Base-by-base conservation (phyloP, 1,140 invertebrate species). In the Diachasmimorpha longicaudata region DNA sequence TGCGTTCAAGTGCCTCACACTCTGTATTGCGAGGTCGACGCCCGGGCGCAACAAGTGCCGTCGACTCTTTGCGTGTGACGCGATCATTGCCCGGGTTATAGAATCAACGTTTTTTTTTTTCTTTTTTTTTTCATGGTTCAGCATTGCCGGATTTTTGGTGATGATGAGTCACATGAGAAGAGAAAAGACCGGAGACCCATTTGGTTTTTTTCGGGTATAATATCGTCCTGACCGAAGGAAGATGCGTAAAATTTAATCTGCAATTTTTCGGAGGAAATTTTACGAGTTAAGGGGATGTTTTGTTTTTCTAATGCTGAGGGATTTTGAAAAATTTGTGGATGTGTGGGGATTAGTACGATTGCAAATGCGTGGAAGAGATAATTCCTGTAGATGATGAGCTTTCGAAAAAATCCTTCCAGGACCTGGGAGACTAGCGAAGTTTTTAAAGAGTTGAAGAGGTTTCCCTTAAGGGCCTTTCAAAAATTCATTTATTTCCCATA, bases 41-140 rank as follows among this genome's bases (percentile, higher is more conserved):
- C 80, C 81, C 81, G 80, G 77, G 77, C 80, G 81, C 79, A 82
- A 82, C 81, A 82, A 82, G 81, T 82, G 80, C 80, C 79, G 81
- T 76, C 72, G 77, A 66, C 58, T 70, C 70, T 44, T 69, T 52
- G 21, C 70, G 55, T 68, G 72, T 52, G 58, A 16, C 58, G 58
- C 44, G 73, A 37, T 63, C 36, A 72, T 63, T 63, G 71, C 71
- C 52, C 71, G 31, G 23, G 48, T 72, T 31, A 52, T 52, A 52
- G 21, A 25, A 52, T 21, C 23, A 46, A 48, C 14, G 48, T 16
- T 52, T 42, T 42, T n/a, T n/a, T n/a, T n/a, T n/a, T n/a, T n/a
- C n/a, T n/a, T n/a, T n/a, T n/a, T n/a, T n/a, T 31, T 31, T 46
- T 46, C 44, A 46, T n/a, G 44, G 31, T 31, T 31, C 11, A 9